Evolutionary conservation across 2,888 invertebrate species (phyloP), one percentile per base, ranked within the genome.

Genomic region (Eilema sororculum): DNA sequence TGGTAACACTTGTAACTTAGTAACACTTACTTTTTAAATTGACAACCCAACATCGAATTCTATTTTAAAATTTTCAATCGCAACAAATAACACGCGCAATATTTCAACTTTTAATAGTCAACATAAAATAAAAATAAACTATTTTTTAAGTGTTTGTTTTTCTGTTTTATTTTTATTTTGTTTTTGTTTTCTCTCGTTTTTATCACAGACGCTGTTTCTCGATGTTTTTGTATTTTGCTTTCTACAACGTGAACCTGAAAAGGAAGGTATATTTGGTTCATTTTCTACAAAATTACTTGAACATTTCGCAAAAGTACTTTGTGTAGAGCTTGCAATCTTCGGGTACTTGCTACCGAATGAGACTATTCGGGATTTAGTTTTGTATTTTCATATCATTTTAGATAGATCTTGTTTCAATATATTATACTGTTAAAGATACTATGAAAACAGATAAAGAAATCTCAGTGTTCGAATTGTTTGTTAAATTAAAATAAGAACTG

Each of bases 61-160:
- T 87, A 86, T 89, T 90, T 86, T 83, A 79, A 73, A 82, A 78
- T 79, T 77, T 64, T 65, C 66, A 82, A 81, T 83, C 85, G 93
- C 93, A 94, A 94, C 93, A 90, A 85, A 78, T 81, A 94, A 94
- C 93, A 88, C 93, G 92, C 93, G 86, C 86, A 89, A 84, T 89
- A 85, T 80, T 69, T 68, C 72, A 74, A 63, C 75, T 74, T 78
- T 73, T 76, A 81, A 83, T 74, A 67, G 73, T 76, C 76, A 86
- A 85, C 83, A 77, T 80, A 82, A 83, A 81, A 77, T 76, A 66
- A 46, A 33, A 66, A 33, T 25, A 41, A 37, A 28, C 28, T 22
- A 13, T n/a, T 61, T 37, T 62, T 56, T n/a, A 52, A 13, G 70
- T 68, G 80, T 77, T 75, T 79, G 28, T 64, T 46, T 52, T 25